phyloP scores from a whole-genome alignment of 2,888 invertebrate species.

The Heteromurus nitidus region DNA sequence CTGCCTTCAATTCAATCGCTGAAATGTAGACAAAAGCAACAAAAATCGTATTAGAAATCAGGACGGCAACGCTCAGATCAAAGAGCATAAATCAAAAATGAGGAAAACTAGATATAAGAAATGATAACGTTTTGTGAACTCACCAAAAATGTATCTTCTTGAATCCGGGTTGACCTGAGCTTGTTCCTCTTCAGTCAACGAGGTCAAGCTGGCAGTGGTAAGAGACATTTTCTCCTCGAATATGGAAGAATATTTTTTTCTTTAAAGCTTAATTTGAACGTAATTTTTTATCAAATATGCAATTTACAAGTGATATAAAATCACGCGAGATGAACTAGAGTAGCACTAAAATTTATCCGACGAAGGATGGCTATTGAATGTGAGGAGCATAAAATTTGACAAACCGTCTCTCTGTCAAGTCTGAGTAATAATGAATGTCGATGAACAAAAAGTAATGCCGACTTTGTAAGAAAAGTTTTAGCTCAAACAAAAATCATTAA shows the following conservation, averaged over 20 bases:
- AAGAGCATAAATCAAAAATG: too few relatives aligned
- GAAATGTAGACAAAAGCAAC: too few relatives aligned
- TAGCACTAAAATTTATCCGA: not conserved
- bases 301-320: not conserved
- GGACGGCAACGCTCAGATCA: too few relatives aligned
- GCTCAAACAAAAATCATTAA: too few relatives aligned
- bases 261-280: not conserved
- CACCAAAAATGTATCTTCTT: constrained; percentile 47
- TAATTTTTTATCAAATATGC: not conserved
- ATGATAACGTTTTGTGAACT: too few relatives aligned
- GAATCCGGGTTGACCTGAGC: not conserved
- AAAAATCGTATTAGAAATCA: too few relatives aligned
- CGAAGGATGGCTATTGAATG: too few relatives aligned
- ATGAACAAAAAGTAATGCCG: too few relatives aligned
- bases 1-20: too few relatives aligned
- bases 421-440: too few relatives aligned
- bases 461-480: too few relatives aligned
- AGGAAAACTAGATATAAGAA: too few relatives aligned
- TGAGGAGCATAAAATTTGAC: not conserved
- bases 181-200: not conserved
- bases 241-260: not conserved
- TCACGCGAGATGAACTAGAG: not conserved
- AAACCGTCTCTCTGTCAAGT: not conserved
- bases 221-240: constrained; percentile 11
- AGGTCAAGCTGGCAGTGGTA: not conserved